Percentiles rank a stretch among this genome's conserved stretches.
phyloP scores from a whole-genome alignment of 2,113 vertebrate genomes.

The Pholis gunnellus region DNA sequence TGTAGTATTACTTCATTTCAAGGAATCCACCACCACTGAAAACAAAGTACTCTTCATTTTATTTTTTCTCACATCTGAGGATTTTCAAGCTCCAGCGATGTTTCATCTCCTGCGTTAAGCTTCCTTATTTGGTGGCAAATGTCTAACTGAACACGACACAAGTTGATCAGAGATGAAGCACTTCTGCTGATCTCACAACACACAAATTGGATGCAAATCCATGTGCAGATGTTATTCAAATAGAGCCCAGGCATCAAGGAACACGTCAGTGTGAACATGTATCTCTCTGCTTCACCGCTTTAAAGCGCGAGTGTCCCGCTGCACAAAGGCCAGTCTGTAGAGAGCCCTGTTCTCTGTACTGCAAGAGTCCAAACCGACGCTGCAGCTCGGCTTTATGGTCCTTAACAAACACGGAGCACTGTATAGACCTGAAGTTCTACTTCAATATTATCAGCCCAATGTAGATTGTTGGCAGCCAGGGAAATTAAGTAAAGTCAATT shows the following conservation, averaged over 20 bases:
- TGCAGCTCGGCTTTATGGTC: constrained; percentile 7
- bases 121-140: constrained; percentile 29
- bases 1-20: not conserved
- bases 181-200: constrained; percentile 44
- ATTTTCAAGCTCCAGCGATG: not conserved
- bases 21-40: not conserved
- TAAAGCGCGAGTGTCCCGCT: constrained; percentile 9
- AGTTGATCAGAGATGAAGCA: constrained; percentile 24
- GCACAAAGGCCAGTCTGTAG: constrained; percentile 36
- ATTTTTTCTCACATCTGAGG: not conserved
- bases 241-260: constrained; percentile 35
- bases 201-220: constrained; percentile 77
- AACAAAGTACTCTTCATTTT: not conserved
- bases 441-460: not conserved
- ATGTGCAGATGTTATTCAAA: constrained; percentile 63
- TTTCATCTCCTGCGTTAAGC: not conserved
- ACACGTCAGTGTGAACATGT: constrained; percentile 2
- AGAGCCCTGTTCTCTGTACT: not conserved
- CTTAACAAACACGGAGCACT: constrained; percentile 23
- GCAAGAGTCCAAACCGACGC: constrained; percentile 7
- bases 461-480: not conserved
- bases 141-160: not conserved
- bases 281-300: constrained; percentile 29
- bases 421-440: not conserved
- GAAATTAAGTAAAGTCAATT: not conserved